phyloP scores from a whole-genome alignment of 2,888 invertebrate species.

The Fragum sueziense region DNA sequence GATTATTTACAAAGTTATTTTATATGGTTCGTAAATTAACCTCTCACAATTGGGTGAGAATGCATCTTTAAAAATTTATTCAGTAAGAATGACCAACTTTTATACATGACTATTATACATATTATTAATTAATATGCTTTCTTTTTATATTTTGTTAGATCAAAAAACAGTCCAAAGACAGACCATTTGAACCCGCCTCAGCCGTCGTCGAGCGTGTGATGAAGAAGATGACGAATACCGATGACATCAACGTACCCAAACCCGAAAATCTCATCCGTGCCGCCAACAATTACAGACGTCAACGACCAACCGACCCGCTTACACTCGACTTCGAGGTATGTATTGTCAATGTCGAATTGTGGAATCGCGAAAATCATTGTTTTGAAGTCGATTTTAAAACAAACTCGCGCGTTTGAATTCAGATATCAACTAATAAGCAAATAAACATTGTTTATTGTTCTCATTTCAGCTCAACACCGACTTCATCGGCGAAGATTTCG shows the following conservation, averaged over 20 bases:
- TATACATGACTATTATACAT: neutral
- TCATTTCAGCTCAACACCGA: conserved; percentile 20
- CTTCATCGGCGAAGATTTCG: conserved; percentile 31
- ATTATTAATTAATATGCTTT: neutral
- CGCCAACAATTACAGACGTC: conserved; percentile 25
- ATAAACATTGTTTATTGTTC: neutral
- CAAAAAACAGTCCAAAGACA: conserved; percentile 10
- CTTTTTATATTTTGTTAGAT: neutral
- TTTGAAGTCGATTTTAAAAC: neutral
- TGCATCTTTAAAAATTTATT: neutral
- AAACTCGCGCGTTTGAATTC: neutral
- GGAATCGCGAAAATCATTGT: neutral
- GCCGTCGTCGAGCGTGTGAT: conserved; percentile 33
- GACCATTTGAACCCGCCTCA: conserved; percentile 20
- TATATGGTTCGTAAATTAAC: neutral
- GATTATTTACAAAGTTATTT: neutral
- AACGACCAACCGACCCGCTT: conserved; percentile 19
- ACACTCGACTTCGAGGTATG: conserved; percentile 31
- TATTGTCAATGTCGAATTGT: neutral
- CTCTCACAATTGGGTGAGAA: neutral
- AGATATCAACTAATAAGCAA: neutral
- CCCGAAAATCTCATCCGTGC: conserved; percentile 18
- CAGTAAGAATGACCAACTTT: neutral
- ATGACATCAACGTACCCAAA: conserved; percentile 30
- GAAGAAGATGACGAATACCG: conserved; percentile 13